phyloP scores from a whole-genome alignment of 2,797 vertebrate species.

The Diplodus sargus region DNA sequence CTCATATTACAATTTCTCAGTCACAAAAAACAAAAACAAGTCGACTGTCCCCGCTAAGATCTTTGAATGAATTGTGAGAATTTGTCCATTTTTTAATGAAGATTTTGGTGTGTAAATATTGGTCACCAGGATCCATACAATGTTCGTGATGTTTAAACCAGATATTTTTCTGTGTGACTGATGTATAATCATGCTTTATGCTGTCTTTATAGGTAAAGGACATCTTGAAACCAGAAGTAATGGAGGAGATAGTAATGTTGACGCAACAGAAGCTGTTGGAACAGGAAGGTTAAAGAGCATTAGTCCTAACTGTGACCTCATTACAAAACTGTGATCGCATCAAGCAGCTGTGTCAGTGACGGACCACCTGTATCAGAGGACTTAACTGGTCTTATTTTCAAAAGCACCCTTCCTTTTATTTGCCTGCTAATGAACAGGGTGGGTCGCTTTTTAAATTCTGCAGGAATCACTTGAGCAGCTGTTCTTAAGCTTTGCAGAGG shows the following conservation, averaged over 20 bases:
- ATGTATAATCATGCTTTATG: background rate
- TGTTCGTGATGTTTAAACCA: background rate
- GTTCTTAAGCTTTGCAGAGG: slow-evolving; percentile 14
- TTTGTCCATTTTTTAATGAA: background rate
- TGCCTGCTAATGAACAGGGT: too few species aligned
- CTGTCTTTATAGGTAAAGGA: slow-evolving; percentile 92
- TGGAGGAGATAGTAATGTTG: slow-evolving; percentile 94
- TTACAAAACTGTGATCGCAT: slow-evolving; percentile 26
- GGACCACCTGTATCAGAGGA: background rate
- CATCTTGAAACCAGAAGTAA: slow-evolving; percentile 94
- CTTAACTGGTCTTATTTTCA: slow-evolving; percentile 9
- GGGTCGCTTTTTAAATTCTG: background rate
- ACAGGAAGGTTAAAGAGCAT: slow-evolving; percentile 87
- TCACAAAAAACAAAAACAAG: background rate
- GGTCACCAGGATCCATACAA: background rate
- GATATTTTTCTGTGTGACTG: background rate
- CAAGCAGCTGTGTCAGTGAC: slow-evolving; percentile 19
- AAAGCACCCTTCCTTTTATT: background rate
- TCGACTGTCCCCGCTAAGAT: background rate
- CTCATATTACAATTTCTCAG: background rate
- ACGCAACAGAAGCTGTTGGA: slow-evolving; percentile 93
- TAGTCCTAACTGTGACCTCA: slow-evolving; percentile 5
- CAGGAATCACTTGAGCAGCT: slow-evolving; percentile 18
- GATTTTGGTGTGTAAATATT: background rate
- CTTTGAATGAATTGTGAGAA: background rate